These are phyloP conservation scores for Neria commutata DNA, from an alignment of 2,888 invertebrate species.

Conservation along the genomic window DNA sequence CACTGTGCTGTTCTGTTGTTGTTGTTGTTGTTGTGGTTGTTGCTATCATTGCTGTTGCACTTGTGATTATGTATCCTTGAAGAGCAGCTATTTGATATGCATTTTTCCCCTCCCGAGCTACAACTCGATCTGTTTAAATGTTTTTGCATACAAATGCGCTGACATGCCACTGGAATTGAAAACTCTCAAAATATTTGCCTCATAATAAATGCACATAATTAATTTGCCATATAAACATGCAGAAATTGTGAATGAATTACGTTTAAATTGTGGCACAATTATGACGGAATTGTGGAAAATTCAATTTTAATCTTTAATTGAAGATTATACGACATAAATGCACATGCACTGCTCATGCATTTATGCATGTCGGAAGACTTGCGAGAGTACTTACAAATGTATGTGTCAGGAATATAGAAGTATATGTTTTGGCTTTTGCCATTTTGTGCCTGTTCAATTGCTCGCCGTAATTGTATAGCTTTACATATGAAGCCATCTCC, in stretches of 20 bases:
- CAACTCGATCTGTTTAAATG: not conserved
- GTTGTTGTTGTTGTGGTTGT: not conserved
- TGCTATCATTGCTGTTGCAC: not conserved
- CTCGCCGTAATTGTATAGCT: too few species aligned
- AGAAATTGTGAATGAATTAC: not conserved
- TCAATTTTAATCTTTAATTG: too few species aligned
- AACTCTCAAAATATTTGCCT: not conserved
- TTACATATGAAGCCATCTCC: too few species aligned
- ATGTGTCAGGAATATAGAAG: too few species aligned
- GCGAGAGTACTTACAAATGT: too few species aligned
- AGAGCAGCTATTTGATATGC: not conserved
- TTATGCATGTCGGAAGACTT: too few species aligned
- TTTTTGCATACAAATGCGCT: not conserved
- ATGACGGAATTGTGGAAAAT: not conserved
- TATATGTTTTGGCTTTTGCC: too few species aligned
- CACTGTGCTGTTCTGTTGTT: too few species aligned
- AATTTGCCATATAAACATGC: not conserved
- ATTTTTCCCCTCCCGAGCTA: not conserved
- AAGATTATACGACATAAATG: too few species aligned
- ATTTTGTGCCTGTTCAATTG: too few species aligned
- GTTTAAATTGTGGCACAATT: not conserved
- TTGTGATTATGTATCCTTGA: not conserved
- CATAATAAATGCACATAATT: conserved; percentile 2
- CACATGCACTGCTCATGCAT: too few species aligned
- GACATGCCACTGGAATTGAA: not conserved